Evolutionary conservation across 1,140 invertebrate genomes (phyloP).

Genomic region (Brachystomella parvula): DNA sequence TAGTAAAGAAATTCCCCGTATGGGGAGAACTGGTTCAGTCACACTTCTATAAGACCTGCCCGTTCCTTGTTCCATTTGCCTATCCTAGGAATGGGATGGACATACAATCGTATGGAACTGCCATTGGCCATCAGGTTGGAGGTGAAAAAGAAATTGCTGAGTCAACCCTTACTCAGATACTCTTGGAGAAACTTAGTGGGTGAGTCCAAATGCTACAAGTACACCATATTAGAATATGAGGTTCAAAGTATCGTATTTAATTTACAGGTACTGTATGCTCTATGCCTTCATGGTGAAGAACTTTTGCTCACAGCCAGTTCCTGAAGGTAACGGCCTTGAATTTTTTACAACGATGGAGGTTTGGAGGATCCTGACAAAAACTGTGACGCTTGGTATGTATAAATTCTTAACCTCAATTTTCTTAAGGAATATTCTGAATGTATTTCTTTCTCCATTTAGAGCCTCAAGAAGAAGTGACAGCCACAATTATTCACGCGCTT

Average conservation of each 20-base stretch:
- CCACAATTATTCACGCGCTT: slow-evolving; percentile 25
- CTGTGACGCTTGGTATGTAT: slow-evolving; percentile 30
- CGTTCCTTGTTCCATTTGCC: slow-evolving; percentile 34
- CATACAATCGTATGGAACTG: slow-evolving; percentile 24
- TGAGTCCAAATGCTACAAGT: background rate
- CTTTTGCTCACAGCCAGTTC: background rate
- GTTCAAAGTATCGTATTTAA: slow-evolving; percentile 1
- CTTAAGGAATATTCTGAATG: background rate
- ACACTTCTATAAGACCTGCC: slow-evolving; percentile 34
- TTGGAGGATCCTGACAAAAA: slow-evolving; percentile 30
- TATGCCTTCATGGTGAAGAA: slow-evolving; percentile 35
- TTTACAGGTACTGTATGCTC: slow-evolving; percentile 30
- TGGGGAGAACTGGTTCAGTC: slow-evolving; percentile 24
- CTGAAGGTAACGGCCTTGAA: slow-evolving; percentile 6
- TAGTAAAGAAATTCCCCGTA: slow-evolving; percentile 23
- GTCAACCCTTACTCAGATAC: slow-evolving; percentile 22
- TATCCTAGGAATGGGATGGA: slow-evolving; percentile 20
- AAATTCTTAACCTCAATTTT: background rate
- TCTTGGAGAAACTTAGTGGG: slow-evolving; percentile 31
- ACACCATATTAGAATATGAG: background rate
- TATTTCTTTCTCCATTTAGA: slow-evolving; percentile 17
- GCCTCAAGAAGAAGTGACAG: slow-evolving; percentile 34
- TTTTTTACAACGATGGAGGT: slow-evolving; percentile 31
- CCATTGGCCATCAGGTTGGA: slow-evolving; percentile 22
- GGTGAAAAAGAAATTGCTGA: slow-evolving; percentile 16